Evolutionary conservation across 1,140 invertebrate species (phyloP).

Genomic region (Formica selysi): DNA sequence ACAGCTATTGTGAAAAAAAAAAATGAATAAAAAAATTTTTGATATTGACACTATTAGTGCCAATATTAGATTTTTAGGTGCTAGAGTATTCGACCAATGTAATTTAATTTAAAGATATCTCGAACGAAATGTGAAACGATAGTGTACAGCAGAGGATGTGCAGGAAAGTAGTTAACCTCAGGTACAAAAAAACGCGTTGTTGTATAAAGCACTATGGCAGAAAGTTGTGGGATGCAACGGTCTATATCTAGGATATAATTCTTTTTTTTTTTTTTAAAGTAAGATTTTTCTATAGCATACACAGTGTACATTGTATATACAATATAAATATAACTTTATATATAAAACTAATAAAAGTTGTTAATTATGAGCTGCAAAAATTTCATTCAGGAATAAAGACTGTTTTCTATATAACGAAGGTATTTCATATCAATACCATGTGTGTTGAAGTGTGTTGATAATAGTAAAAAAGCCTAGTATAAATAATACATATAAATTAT

Average conservation of each 20-base stretch:
- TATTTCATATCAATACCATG: constrained; percentile 8
- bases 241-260: constrained; percentile 31
- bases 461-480: background rate
- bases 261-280: constrained; percentile 26
- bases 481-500: constrained; percentile 9
- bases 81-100: constrained; percentile 47
- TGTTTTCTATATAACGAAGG: constrained; percentile 36
- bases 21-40: background rate
- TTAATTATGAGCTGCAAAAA: constrained; percentile 61
- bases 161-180: constrained; percentile 68
- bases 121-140: constrained; percentile 30
- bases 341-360: constrained; percentile 67
- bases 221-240: constrained; percentile 55
- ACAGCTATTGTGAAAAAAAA: constrained; percentile 5
- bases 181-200: constrained; percentile 60
- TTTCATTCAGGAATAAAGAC: constrained; percentile 56
- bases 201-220: constrained; percentile 29
- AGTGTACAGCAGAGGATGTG: constrained; percentile 15
- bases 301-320: constrained; percentile 66
- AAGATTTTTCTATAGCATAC: constrained; percentile 62
- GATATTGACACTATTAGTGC: constrained; percentile 9
- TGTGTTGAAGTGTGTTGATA: background rate
- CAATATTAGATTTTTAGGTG: background rate
- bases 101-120: constrained; percentile 38
- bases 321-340: constrained; percentile 73